Conservation (phyloP, 2,113 vertebrate species). For the Galemys pyrenaicus region DNA sequence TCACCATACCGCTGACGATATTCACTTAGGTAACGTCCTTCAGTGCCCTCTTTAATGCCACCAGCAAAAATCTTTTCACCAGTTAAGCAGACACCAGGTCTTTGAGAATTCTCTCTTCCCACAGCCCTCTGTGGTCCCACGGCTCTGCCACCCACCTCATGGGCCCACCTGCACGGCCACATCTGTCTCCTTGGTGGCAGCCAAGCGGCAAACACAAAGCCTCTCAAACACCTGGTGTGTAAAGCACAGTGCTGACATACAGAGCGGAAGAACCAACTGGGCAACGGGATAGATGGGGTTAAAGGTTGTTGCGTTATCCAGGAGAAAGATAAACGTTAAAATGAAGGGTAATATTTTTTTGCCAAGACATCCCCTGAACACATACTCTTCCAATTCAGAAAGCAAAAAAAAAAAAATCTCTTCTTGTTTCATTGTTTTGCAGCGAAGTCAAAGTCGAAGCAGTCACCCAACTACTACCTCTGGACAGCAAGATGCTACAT, state of each 20-base stretch:
- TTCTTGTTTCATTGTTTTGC: constrained; percentile 21
- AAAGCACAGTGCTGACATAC: constrained; percentile 29
- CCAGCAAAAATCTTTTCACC: too few relatives aligned
- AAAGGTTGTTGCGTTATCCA: constrained; percentile 12
- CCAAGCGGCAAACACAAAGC: too few relatives aligned
- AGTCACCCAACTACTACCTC: not conserved
- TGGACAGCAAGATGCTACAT: not conserved
- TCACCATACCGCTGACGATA: too few relatives aligned
- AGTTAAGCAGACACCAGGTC: too few relatives aligned
- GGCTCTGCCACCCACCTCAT: too few relatives aligned
- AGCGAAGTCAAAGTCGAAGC: constrained; percentile 21
- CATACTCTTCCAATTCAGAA: not conserved
- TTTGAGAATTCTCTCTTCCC: too few relatives aligned
- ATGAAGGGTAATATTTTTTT: not conserved
- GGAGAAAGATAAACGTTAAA: constrained; percentile 51
- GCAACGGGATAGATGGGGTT: not conserved
- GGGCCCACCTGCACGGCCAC: too few relatives aligned
- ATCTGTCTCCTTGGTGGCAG: too few relatives aligned
- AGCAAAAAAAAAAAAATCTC: not conserved
- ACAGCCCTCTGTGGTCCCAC: too few relatives aligned
- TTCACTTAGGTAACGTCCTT: too few relatives aligned
- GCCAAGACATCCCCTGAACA: constrained; percentile 12
- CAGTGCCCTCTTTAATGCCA: too few relatives aligned
- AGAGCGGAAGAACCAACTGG: not conserved
- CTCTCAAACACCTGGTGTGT: not conserved